Evolutionary conservation across 2,797 vertebrate species (phyloP).

Genomic region (Acanthornis magna): DNA sequence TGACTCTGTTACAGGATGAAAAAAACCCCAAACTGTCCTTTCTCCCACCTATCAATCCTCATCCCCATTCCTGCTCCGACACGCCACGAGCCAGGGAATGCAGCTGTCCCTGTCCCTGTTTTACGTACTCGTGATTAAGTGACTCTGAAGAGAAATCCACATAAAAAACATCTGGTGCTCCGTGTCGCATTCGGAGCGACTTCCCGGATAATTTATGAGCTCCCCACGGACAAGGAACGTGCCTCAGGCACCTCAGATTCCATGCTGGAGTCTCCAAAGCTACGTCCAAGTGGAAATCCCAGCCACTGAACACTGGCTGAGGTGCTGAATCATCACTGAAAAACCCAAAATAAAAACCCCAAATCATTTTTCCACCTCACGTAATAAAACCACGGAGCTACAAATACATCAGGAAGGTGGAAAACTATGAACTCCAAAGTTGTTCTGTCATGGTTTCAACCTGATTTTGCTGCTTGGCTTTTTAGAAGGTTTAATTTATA

Average conservation of each 20-base stretch:
- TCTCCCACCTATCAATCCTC: neutral
- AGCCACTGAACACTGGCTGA: neutral
- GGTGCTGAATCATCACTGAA: neutral
- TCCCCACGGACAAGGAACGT: neutral
- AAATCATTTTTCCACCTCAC: neutral
- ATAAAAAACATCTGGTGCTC: constrained; percentile 38
- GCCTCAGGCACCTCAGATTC: neutral
- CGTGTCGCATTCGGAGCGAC: rapidly evolving
- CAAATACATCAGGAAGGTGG: neutral
- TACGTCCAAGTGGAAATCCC: neutral
- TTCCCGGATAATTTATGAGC: neutral
- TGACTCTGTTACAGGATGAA: neutral
- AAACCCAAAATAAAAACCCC: neutral
- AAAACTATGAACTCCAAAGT: neutral
- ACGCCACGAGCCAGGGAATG: neutral
- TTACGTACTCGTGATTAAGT: constrained; percentile 29
- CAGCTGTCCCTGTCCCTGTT: constrained; percentile 11
- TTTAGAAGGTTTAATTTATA: neutral
- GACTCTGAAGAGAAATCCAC: constrained; percentile 30
- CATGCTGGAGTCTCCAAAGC: neutral
- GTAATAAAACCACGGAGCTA: neutral
- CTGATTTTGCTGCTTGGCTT: neutral
- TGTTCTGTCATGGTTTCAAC: rapidly evolving
- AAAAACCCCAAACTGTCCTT: neutral
- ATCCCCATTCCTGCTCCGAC: neutral